phyloP scores from a whole-genome alignment of 2,113 vertebrate genomes.

The Rhinoptilus africanus region DNA sequence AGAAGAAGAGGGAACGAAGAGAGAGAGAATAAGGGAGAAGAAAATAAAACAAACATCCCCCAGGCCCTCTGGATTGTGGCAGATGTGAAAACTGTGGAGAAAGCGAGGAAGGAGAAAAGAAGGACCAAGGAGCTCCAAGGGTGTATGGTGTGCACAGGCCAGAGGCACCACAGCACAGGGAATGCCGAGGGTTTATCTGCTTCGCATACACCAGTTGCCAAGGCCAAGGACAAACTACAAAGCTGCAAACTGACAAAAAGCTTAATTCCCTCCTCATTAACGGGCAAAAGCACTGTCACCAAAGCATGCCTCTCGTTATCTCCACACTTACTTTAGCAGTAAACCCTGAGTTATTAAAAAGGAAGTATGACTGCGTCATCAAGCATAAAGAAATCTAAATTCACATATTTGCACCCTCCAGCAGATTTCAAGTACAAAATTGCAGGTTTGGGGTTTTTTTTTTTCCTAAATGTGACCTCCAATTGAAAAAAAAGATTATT shows the following conservation, averaged over 20 bases:
- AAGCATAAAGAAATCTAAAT: not conserved
- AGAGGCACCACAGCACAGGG: accelerated
- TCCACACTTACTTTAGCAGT: not conserved
- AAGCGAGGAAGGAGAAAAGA: not conserved
- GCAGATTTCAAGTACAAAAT: not conserved
- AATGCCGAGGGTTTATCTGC: not conserved
- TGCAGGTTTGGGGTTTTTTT: not conserved
- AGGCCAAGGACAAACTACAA: not conserved
- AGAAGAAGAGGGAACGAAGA: not conserved
- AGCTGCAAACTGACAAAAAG: not conserved
- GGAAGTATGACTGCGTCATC: not conserved
- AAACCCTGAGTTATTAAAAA: not conserved
- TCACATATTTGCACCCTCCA: not conserved
- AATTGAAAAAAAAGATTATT: not conserved
- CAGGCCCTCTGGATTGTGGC: not conserved
- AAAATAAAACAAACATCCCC: not conserved
- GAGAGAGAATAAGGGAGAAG: not conserved
- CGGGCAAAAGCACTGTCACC: not conserved
- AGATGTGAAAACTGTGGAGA: not conserved
- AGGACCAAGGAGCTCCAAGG: not conserved
- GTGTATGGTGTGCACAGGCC: not conserved
- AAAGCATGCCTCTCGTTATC: not conserved
- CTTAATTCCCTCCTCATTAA: not conserved
- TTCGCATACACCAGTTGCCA: not conserved
- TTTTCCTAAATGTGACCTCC: not conserved